Base-by-base conservation (phyloP, 2,888 invertebrate genomes). In the Hydrotaea diabolus region DNA sequence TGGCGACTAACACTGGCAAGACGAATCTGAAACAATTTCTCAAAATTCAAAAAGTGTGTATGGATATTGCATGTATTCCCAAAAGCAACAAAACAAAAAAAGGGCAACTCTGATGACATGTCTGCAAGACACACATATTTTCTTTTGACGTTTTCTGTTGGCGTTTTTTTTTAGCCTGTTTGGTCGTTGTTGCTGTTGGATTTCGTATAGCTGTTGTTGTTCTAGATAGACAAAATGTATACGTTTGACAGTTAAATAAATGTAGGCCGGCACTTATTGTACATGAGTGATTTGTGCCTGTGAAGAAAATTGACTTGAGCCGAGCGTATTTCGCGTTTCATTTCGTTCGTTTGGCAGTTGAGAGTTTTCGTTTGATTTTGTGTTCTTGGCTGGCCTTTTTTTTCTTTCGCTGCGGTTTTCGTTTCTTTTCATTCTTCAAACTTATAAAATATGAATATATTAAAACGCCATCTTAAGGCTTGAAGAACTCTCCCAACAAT, bases 201-300 rank as follows among this genome's bases (percentile, higher is more conserved):
- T n/a, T n/a, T n/a, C n/a, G n/a, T n/a, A n/a, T 55, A 19, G 55
- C 39, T 36, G 36, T 31, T 36, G 49, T 55, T 36, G 49, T 39
- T 59, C 11, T 39, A 31, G 17, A 31, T 39, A 82, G 73, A 82
- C 71, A 79, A 77, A 80, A 57, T 84, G 17, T 57, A 72, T 62
- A 59, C 46, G 77, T 85, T 80, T 85, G 85, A 82, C 85, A 80
- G 74, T 79, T 82, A 64, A 86, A 86, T 83, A 81, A 82, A 86
- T 86, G 86, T 86, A 81, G 83, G 79, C 83, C 84, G 83, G 86
- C 85, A 86, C 86, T 86, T 82, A 77, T 77, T 74, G 77, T 82
- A 82, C 82, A 73, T 69, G 57, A 74, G 21, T 57, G 55, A 74
- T 57, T 76, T 55, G 36, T 79, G 62, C 76, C 53, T 55, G 62